phyloP scores from a whole-genome alignment of 2,113 vertebrate genomes.

The Pan troglodytes region NHGRI_mPanTro3-v2.1_pri NC_072408.2:69775501-69776000 shows the following conservation, averaged over 20 bases:
- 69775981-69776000: not conserved
- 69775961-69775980: not conserved
- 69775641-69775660: not conserved
- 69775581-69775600: not conserved
- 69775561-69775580: conserved; percentile 18
- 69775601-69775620: not conserved
- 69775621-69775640: conserved; percentile 11
- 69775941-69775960: not conserved
- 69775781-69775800: not conserved
- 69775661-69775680: not conserved
- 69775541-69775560: not conserved
- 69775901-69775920: not conserved
- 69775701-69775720: not conserved
- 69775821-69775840: not conserved
- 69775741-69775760: not conserved
- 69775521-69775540: not conserved
- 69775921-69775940: not conserved
- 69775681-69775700: not conserved
- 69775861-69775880: not conserved
- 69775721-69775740: not conserved
- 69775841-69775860: not conserved
- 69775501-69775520: not conserved
- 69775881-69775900: not conserved
- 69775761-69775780: not conserved
- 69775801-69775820: not conserved